Evolutionary conservation across 2,888 invertebrate genomes (phyloP).

Genomic region (Eucriotettix oculatus): DNA sequence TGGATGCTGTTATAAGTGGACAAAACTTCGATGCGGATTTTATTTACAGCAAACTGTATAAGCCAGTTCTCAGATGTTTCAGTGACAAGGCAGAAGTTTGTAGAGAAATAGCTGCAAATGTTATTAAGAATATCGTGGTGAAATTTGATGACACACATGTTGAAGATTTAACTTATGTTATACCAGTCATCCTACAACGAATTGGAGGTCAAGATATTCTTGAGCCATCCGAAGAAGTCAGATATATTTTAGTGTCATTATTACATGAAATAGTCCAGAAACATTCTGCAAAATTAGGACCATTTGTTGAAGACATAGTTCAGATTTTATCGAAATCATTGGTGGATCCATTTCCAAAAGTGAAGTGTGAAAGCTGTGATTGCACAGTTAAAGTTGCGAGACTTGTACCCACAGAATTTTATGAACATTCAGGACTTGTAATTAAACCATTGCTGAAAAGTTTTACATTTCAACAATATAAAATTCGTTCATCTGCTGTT

Average conservation of each 20-base stretch:
- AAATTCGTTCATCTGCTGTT: constrained; percentile 56
- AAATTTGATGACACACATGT: constrained; percentile 42
- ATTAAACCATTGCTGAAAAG: constrained; percentile 55
- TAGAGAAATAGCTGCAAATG: constrained; percentile 37
- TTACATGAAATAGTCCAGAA: constrained; percentile 46
- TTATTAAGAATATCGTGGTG: constrained; percentile 37
- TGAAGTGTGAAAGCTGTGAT: constrained; percentile 61
- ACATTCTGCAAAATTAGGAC: constrained; percentile 41
- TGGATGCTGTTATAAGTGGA: background rate
- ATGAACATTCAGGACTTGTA: constrained; percentile 53
- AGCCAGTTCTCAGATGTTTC: constrained; percentile 28
- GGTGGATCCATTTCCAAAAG: constrained; percentile 61
- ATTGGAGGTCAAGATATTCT: constrained; percentile 58
- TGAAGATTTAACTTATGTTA: constrained; percentile 54
- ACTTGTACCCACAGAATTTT: constrained; percentile 49
- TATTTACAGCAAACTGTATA: constrained; percentile 28
- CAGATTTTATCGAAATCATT: constrained; percentile 54
- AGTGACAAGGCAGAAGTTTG: constrained; percentile 46
- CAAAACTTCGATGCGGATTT: constrained; percentile 2
- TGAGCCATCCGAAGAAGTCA: constrained; percentile 66
- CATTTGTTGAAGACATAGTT: constrained; percentile 60
- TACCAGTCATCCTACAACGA: constrained; percentile 59
- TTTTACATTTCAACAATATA: constrained; percentile 68
- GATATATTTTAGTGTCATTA: constrained; percentile 48
- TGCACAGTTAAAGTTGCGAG: constrained; percentile 49